phyloP scores from a whole-genome alignment of 1,140 invertebrate genomes.

The Drosophila asahinai region DNA sequence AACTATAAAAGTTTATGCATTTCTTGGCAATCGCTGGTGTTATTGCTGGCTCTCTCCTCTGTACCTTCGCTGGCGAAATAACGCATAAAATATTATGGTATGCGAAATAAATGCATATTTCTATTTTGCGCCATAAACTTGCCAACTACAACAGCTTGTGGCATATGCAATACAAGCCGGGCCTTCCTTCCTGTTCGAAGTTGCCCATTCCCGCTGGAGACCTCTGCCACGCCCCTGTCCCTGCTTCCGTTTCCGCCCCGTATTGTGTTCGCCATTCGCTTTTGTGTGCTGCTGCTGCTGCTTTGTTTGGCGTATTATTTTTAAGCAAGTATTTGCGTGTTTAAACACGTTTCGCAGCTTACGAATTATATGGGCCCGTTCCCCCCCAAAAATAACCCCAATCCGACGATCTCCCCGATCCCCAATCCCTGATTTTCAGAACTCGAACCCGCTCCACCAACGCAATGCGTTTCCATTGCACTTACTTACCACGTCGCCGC shows the following conservation, averaged over 20 bases:
- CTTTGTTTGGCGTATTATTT: constrained; percentile 68
- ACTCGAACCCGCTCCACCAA: constrained; percentile 5
- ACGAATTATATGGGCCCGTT: constrained; percentile 63
- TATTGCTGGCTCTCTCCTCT: constrained; percentile 26
- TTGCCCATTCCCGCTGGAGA: not conserved
- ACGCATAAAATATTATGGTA: constrained; percentile 77
- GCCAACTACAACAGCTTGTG: constrained; percentile 47
- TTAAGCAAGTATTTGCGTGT: constrained; percentile 83
- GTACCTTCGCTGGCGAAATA: constrained; percentile 41
- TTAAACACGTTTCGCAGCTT: constrained; percentile 82
- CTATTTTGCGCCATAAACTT: constrained; percentile 66
- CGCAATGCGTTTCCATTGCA: constrained; percentile 59
- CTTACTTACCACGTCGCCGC: constrained; percentile 50
- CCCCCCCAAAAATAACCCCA: constrained; percentile 29
- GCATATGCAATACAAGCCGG: constrained; percentile 64
- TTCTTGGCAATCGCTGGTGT: constrained; percentile 51
- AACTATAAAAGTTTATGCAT: constrained; percentile 80
- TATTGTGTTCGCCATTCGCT: constrained; percentile 35
- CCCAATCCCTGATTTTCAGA: not conserved
- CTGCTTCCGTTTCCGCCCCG: constrained; percentile 68
- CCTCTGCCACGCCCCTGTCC: constrained; percentile 14
- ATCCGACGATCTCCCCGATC: constrained; percentile 12
- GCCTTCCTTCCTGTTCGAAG: constrained; percentile 41
- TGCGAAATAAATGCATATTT: constrained; percentile 72
- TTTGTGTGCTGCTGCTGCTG: constrained; percentile 30